Conservation (phyloP, 2,888 invertebrate species). For the Teleiodes luculella region DNA sequence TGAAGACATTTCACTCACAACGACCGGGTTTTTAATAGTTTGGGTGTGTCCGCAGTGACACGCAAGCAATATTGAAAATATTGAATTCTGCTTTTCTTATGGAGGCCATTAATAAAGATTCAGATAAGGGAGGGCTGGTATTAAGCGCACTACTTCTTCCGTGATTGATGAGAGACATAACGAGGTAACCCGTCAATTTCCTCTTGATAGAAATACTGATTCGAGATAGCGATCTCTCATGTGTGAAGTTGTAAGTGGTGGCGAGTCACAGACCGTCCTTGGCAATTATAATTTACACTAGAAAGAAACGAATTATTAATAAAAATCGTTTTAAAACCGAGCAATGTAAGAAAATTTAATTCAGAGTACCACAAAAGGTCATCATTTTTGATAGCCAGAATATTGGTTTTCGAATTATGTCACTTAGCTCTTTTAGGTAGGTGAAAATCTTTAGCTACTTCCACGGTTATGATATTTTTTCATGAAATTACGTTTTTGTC, state of each 20-base stretch:
- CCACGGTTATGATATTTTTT: too few relatives aligned
- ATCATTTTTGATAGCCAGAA: too few relatives aligned
- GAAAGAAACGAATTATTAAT: too few relatives aligned
- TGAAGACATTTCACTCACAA: slow-evolving; percentile 6
- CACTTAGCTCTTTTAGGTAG: too few relatives aligned
- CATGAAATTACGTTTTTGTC: too few relatives aligned
- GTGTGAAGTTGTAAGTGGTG: neutral
- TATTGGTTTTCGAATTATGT: too few relatives aligned
- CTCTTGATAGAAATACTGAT: slow-evolving; percentile 13
- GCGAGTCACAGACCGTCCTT: neutral
- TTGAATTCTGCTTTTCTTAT: slow-evolving; percentile 19
- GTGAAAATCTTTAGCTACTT: too few relatives aligned
- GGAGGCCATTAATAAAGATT: slow-evolving; percentile 22
- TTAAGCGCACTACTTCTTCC: slow-evolving; percentile 1
- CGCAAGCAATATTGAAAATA: slow-evolving; percentile 23
- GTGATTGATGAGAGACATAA: slow-evolving; percentile 10
- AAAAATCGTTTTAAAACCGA: too few relatives aligned
- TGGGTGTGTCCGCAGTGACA: slow-evolving; percentile 24
- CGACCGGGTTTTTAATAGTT: slow-evolving; percentile 8
- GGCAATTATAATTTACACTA: neutral
- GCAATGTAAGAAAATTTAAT: too few relatives aligned
- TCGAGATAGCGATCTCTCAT: slow-evolving; percentile 8
- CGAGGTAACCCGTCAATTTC: slow-evolving; percentile 10
- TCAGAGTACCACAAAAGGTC: too few relatives aligned
- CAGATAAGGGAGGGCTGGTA: slow-evolving; percentile 22